A percentile compares a stretch with the other conserved stretches of the same genome.
These are phyloP conservation scores for Caenorhabditis panamensis DNA, from an alignment of 2,888 invertebrate species.

Conservation along the genomic window DNA sequence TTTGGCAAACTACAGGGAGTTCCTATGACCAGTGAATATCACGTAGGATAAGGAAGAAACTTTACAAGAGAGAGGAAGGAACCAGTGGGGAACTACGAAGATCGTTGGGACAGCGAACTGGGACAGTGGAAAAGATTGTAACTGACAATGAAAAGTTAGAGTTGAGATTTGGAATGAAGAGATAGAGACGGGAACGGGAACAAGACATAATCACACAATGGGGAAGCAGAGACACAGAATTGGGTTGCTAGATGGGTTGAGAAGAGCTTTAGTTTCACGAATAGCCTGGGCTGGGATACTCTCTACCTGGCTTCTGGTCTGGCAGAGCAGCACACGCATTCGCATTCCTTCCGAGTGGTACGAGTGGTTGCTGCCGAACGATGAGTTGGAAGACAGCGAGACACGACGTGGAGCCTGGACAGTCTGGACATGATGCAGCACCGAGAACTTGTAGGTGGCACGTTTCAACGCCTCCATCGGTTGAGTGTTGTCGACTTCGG, in stretches of 20 bases:
- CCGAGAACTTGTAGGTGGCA: constrained; percentile 75
- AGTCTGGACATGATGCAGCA: constrained; percentile 75
- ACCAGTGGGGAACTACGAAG: constrained; percentile 26
- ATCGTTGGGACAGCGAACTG: constrained; percentile 28
- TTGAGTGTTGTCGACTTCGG: constrained; percentile 62
- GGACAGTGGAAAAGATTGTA: background rate
- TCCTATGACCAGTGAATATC: constrained; percentile 42
- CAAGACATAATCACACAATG: constrained; percentile 44
- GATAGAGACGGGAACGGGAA: constrained; percentile 26
- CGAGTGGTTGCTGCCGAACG: constrained; percentile 52
- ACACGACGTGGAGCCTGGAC: constrained; percentile 48
- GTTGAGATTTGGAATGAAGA: background rate
- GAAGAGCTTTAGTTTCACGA: constrained; percentile 75
- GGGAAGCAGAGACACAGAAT: constrained; percentile 78
- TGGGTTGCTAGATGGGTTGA: constrained; percentile 75
- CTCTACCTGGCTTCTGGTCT: constrained; percentile 69
- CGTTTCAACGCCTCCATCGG: constrained; percentile 76
- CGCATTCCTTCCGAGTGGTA: constrained; percentile 70
- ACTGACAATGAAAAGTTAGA: constrained; percentile 4
- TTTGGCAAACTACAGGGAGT: constrained; percentile 16
- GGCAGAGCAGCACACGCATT: constrained; percentile 76
- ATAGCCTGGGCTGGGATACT: constrained; percentile 74
- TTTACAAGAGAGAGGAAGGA: constrained; percentile 28
- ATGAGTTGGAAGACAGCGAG: constrained; percentile 58
- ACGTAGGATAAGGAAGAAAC: constrained; percentile 10